Percentiles rank a stretch among this genome's conserved stretches.
Conservation (phyloP, 2,888 invertebrate genomes). For the Atethmia centrago region DNA sequence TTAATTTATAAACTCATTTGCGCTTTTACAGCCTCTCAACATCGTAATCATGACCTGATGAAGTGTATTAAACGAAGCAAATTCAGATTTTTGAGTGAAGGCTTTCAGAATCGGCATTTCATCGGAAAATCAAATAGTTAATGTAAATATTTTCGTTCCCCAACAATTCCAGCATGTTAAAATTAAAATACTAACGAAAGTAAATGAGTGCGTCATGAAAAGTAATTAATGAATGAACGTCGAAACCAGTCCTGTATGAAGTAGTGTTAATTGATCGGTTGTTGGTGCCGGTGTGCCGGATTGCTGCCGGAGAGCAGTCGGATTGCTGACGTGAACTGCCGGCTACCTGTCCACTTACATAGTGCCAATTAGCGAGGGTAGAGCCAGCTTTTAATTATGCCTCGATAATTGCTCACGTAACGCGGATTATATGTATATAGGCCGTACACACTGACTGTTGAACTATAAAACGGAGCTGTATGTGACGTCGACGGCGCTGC, state of each 20-base stretch:
- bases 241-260: slow-evolving; percentile 49
- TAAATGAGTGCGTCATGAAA: slow-evolving; percentile 43
- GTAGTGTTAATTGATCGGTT: slow-evolving; percentile 58
- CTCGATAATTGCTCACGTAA: slow-evolving; percentile 64
- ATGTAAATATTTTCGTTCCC: slow-evolving; percentile 26
- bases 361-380: slow-evolving; percentile 59
- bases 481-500: slow-evolving; percentile 10
- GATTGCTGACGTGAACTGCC: slow-evolving; percentile 38
- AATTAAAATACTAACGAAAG: slow-evolving; percentile 39
- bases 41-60: slow-evolving; percentile 18
- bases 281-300: slow-evolving; percentile 6
- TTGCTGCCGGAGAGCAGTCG: slow-evolving; percentile 29
- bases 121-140: slow-evolving; percentile 16
- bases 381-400: slow-evolving; percentile 67
- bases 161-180: not conserved
- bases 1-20: slow-evolving; percentile 32
- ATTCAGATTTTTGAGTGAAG: slow-evolving; percentile 15
- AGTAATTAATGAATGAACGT: slow-evolving; percentile 57
- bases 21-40: slow-evolving; percentile 6
- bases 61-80: slow-evolving; percentile 34
- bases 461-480: slow-evolving; percentile 46
- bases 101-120: slow-evolving; percentile 14
- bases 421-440: slow-evolving; percentile 64
- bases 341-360: slow-evolving; percentile 47
- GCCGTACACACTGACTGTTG: slow-evolving; percentile 42